Base-by-base conservation (phyloP, 2,888 invertebrate species). In the Ophion ellenae region DNA sequence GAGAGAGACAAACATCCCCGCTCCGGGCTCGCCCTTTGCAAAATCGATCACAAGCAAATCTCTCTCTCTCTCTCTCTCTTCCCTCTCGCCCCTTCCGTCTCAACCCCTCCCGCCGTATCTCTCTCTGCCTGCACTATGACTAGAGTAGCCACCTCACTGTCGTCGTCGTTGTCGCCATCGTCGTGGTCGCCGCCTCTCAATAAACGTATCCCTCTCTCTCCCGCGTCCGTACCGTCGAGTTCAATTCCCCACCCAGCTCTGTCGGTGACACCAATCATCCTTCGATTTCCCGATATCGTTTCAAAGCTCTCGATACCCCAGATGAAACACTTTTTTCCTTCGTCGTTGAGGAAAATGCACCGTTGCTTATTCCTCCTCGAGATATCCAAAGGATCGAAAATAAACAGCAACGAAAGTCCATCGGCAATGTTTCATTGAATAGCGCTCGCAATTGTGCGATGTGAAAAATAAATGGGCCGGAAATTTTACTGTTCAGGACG, bases 21-120 rank as follows among this genome's bases (percentile, higher is more conserved):
- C 75, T 75, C 61, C 77, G 76, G 82, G 80, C 80, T 77, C 83
- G 85, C 85, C 85, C 83, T 86, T 86, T 86, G 81, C 83, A 86
- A 86, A 86, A 86, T 86, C 85, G 85, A 86, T 86, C 85, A 85
- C 82, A 40, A 61, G 83, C 80, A 69, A 77, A 59, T 20, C 20
- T 32, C 32, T 32, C 53, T 53, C 2, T 53, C 66, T 83, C 80
- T 83, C 79, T 64, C 69, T 63, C 66, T 32, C 71, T 45, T 67
- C 71, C 47, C 53, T 32, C 74, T 47, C 14, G 47, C 47, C 47
- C 47, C 47, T 20, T 59, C n/a, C 20, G 2, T 20, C 67, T 80
- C 80, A 80, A 2, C 32, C 76, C 59, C 70, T 59, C 61, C 20
- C 73, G 24, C 74, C 67, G 36, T 70, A 47, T 79, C 74, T 61